Evolutionary conservation across 2,888 invertebrate species (phyloP).

Genomic region (Philhelius pedissequus): DNA sequence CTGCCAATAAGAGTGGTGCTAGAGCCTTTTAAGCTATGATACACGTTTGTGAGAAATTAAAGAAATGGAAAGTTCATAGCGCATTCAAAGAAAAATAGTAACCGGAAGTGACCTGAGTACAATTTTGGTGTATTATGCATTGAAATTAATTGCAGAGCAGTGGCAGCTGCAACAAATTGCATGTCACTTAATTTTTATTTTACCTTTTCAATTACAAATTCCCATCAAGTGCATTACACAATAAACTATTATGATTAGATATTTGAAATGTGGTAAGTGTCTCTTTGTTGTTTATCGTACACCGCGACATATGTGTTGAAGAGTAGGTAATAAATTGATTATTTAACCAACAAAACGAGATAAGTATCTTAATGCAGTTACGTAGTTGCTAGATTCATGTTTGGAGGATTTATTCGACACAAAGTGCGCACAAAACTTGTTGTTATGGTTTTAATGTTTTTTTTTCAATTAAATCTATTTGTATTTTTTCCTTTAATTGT

Average conservation of each 20-base stretch:
- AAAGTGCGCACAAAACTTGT: neutral
- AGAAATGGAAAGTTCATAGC: conserved; percentile 37
- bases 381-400: neutral
- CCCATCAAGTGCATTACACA: neutral
- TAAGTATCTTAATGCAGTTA: conserved; percentile 9
- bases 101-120: conserved; percentile 1
- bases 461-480: neutral
- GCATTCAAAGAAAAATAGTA: neutral
- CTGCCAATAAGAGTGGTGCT: neutral
- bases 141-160: conserved; percentile 4
- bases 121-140: neutral
- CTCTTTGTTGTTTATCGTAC: neutral
- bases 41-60: neutral
- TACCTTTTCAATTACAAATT: neutral
- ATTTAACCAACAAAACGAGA: conserved; percentile 3
- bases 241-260: neutral
- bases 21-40: neutral
- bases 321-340: conserved; percentile 26
- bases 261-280: neutral
- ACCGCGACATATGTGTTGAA: conserved; percentile 10
- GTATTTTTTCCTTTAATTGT: conserved; percentile 7
- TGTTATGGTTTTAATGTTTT: neutral
- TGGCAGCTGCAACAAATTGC: neutral
- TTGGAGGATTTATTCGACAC: conserved; percentile 2
- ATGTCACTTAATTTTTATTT: neutral